Conservation (phyloP, 2,113 vertebrate species). For the Malaclemys terrapin region DNA sequence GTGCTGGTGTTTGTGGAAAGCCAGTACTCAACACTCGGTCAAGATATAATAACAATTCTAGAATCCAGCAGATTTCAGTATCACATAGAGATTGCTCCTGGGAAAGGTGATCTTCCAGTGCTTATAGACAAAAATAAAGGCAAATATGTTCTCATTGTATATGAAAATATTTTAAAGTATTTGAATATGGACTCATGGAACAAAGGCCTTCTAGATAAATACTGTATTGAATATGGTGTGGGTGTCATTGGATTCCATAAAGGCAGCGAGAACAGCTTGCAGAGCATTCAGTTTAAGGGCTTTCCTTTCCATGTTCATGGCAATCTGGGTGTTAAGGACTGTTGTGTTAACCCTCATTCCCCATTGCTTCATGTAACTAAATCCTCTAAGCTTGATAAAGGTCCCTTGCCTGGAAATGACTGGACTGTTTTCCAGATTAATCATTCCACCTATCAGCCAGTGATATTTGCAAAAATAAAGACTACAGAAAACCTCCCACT, state of each 20-base stretch:
- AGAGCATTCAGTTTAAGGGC: conserved; percentile 77
- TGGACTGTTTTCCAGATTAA: conserved; percentile 85
- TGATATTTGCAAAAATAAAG: conserved; percentile 83
- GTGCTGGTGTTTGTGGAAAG: conserved; percentile 87
- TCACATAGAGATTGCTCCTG: conserved; percentile 83
- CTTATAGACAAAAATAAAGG: conserved; percentile 82
- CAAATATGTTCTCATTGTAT: conserved; percentile 83
- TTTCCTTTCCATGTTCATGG: conserved; percentile 79
- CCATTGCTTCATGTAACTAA: conserved; percentile 83
- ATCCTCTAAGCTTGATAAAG: conserved; percentile 81
- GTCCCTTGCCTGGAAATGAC: conserved; percentile 80
- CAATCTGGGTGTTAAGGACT: conserved; percentile 81
- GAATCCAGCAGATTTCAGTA: conserved; percentile 85
- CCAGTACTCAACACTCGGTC: conserved; percentile 84
- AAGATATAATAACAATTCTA: conserved; percentile 84
- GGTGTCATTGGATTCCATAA: conserved; percentile 84
- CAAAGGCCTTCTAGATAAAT: conserved; percentile 85
- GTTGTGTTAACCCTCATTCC: conserved; percentile 84
- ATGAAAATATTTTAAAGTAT: conserved; percentile 86
- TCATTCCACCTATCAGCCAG: conserved; percentile 83
- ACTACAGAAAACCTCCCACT: conserved; percentile 76
- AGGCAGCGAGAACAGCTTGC: conserved; percentile 77
- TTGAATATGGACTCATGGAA: conserved; percentile 86
- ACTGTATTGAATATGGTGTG: conserved; percentile 82
- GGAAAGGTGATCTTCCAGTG: conserved; percentile 83